Base-by-base conservation (phyloP, 1,140 invertebrate genomes). In the Drosophila parvula region DNA sequence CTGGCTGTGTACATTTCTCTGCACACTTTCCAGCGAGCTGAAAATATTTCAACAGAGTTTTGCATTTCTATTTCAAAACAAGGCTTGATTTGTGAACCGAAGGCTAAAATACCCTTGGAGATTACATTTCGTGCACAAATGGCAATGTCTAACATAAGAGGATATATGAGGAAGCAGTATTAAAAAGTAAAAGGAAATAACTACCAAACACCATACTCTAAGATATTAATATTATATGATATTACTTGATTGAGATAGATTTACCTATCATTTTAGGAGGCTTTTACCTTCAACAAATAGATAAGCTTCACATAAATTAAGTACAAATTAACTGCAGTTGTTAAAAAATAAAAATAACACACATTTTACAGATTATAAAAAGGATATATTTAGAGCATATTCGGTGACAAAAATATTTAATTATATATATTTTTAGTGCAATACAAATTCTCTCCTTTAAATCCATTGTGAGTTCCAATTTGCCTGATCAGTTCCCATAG, bases 1-100 rank as follows among this genome's bases (percentile, higher is more conserved):
- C 22, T 79, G 34, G 41, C 61, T n/a, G 63, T n/a, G 6, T 53
- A 40, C 14, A 64, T 60, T 70, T 56, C 53, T 47, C 69, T 45
- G 44, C 48, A 79, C 53, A 67, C 30, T 63, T 71, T 65, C 14
- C 16, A 41, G 30, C 40, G 41, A n/a, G 12, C 38, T 28, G 38
- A 44, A 64, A 74, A 58, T 56, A 53, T 67, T 67, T 65, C 9
- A 28, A n/a, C 22, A 38, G 30, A 45, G 47, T 40, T 53, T 73
- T 22, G 40, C 32, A 40, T 47, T 74, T 74, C 41, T 36, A 62
- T 50, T 36, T 11, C 18, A 62, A 3, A 53, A 38, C 9, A 6
- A 38, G 0, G 2, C 2, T 22, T 3, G 32, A 10, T 22, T 1
- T 2, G 18, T 9, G 5, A 1, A 36, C 12, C 32, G 51, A 36